phyloP scores from a whole-genome alignment of 1,140 invertebrate genomes.

The Physella acuta region DNA sequence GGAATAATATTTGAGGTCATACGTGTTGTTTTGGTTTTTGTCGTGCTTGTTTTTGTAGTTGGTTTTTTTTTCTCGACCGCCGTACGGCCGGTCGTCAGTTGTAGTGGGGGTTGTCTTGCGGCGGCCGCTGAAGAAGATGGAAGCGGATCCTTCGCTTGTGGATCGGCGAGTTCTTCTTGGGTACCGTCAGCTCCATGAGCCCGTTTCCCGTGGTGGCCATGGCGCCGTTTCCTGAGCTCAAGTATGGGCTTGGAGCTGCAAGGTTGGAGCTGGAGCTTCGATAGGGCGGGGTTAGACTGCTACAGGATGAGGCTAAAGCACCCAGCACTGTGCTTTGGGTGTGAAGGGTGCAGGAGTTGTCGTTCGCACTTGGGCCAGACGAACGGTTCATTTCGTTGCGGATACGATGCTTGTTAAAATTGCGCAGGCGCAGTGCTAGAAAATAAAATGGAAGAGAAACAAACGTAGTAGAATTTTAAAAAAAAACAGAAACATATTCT shows the following conservation, averaged over 20 bases:
- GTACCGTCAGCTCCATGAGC: too few species aligned
- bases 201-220: too few species aligned
- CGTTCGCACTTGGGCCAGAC: neutral
- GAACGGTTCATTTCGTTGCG: neutral
- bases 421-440: constrained; percentile 10
- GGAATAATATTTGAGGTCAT: too few species aligned
- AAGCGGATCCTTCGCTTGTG: neutral
- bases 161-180: too few species aligned
- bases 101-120: neutral
- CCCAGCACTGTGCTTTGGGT: constrained; percentile 10
- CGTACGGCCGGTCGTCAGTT: neutral
- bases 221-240: neutral
- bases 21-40: too few species aligned
- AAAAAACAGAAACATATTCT: neutral
- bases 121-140: neutral
- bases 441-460: neutral
- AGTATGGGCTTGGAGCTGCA: neutral
- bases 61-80: neutral
- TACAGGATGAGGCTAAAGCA: neutral
- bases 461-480: neutral
- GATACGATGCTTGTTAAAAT: constrained; percentile 6
- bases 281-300: constrained; percentile 1
- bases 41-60: too few species aligned
- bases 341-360: constrained; percentile 7
- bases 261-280: neutral